Conservation (phyloP, 1,140 invertebrate genomes). For the Leptonema lineaticorne region DNA sequence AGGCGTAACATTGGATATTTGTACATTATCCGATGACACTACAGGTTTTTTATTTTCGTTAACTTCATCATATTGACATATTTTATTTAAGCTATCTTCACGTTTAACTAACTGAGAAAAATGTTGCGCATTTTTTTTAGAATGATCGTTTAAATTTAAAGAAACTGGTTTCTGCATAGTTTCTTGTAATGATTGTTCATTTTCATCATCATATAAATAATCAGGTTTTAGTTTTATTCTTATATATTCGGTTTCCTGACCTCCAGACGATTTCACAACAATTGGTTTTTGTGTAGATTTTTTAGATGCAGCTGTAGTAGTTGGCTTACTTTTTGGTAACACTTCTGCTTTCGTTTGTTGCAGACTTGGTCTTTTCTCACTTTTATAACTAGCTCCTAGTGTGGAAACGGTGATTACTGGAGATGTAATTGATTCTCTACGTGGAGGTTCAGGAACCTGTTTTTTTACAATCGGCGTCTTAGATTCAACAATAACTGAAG, state of each 20-base stretch:
- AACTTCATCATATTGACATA: slow-evolving; percentile 30
- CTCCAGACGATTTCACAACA: slow-evolving; percentile 47
- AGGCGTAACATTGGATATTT: slow-evolving; percentile 45
- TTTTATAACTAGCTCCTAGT: slow-evolving; percentile 38
- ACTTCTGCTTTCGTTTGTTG: background rate
- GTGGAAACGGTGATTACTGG: slow-evolving; percentile 38
- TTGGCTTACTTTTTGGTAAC: background rate
- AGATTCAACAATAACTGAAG: background rate
- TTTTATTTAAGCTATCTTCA: slow-evolving; percentile 40
- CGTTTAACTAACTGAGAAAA: slow-evolving; percentile 43
- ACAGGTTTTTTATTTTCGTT: slow-evolving; percentile 40
- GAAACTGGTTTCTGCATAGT: slow-evolving; percentile 51
- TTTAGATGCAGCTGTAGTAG: slow-evolving; percentile 34
- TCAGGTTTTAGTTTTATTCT: slow-evolving; percentile 67
- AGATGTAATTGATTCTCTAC: slow-evolving; percentile 39
- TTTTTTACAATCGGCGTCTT: slow-evolving; percentile 28
- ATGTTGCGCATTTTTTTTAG: slow-evolving; percentile 42
- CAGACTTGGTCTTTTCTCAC: slow-evolving; percentile 27
- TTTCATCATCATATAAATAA: slow-evolving; percentile 60
- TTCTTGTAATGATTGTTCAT: slow-evolving; percentile 42
- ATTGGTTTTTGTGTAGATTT: slow-evolving; percentile 35
- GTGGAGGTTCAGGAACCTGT: slow-evolving; percentile 37
- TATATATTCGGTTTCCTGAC: slow-evolving; percentile 61
- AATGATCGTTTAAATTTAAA: slow-evolving; percentile 48
- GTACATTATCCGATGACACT: background rate